Evolutionary conservation across 2,888 invertebrate species (phyloP), one percentile per base, ranked within the genome.

Genomic region (Adelphocoris suturalis): DNA sequence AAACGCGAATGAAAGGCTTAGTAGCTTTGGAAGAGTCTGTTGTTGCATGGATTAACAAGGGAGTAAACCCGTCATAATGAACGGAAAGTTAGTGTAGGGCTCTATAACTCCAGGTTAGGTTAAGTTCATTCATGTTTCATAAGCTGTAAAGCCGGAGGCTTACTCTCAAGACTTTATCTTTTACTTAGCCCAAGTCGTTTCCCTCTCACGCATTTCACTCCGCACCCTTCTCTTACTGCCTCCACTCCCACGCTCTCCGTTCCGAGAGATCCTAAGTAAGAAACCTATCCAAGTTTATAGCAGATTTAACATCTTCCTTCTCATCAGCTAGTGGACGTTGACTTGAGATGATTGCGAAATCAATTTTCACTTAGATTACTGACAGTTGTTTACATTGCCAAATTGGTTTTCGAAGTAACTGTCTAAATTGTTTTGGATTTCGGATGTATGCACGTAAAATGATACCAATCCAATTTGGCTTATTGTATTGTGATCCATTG

Each of bases 61-160:
- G 9, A 68, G 68, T 23, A 52, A 52, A 52, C 52, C 16, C 52
- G 52, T 52, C 52, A 52, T 52, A 68, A 23, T 68, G 23, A 68
- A 68, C 9, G 11, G 68, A 68, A 11, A 68, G 52, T 68, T 68
- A 68, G 68, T 23, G 12, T 68, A 68, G 23, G 13, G 9, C 9
- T 13, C 68, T 19, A 11, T 23, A 23, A 68, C 68, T 68, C 27
- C 68, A 68, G 68, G 68, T 68, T 68, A 27, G 55, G 52, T 82
- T 52, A 82, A 52, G 82, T 52, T 82, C 27, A 82, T 82, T 82
- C 82, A 82, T 82, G 82, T 82, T 82, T 82, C 52, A 82, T 82
- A 52, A 82, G 82, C 82, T 82, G 46, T 52, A 82, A 27, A 52
- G 82, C 82, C 82, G 13, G 11, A 19, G 23, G 68, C 68, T 68